phyloP scores from a whole-genome alignment of 37 sponge, comb jelly and placozoan species.

The Crambe crambe region DNA sequence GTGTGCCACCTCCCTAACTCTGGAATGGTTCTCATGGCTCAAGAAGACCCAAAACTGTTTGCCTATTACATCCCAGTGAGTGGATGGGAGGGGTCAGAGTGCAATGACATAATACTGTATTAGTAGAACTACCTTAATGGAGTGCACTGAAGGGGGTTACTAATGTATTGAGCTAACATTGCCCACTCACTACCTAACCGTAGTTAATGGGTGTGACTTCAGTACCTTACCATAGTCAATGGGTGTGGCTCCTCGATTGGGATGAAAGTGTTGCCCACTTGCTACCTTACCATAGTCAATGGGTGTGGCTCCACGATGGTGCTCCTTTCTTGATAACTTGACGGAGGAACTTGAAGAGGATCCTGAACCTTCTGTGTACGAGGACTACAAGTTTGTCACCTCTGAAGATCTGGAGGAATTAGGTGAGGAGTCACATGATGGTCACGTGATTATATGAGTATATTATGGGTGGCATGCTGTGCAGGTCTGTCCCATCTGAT shows the following conservation, averaged over 20 bases:
- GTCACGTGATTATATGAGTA: not conserved
- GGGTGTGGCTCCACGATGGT: constrained; percentile 83
- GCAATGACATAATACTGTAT: not conserved
- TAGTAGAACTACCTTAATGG: not conserved
- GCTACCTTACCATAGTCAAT: not conserved
- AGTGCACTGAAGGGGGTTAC: too few species aligned
- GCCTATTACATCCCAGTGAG: constrained; percentile 90
- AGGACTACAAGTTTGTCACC: constrained; percentile 99
- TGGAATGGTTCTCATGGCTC: constrained; percentile 86
- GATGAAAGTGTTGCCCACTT: constrained; percentile 94
- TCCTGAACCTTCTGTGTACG: constrained; percentile 83
- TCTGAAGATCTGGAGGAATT: constrained; percentile 75
- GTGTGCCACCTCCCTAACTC: constrained; percentile 62
- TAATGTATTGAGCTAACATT: too few species aligned
- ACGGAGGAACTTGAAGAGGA: constrained; percentile 97
- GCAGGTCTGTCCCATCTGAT: constrained; percentile 87
- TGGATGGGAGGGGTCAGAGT: too few species aligned
- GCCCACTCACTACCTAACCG: too few species aligned
- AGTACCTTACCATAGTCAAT: constrained; percentile 3
- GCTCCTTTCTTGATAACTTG: constrained; percentile 95
- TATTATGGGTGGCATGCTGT: not conserved
- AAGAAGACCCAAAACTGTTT: constrained; percentile 78
- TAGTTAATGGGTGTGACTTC: constrained; percentile 89
- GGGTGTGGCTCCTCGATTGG: constrained; percentile 91
- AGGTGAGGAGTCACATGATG: constrained; percentile 37